These are phyloP conservation scores for Halocynthia roretzi DNA, from an alignment of 23 tunicate genomes.

Conservation along the genomic window DNA sequence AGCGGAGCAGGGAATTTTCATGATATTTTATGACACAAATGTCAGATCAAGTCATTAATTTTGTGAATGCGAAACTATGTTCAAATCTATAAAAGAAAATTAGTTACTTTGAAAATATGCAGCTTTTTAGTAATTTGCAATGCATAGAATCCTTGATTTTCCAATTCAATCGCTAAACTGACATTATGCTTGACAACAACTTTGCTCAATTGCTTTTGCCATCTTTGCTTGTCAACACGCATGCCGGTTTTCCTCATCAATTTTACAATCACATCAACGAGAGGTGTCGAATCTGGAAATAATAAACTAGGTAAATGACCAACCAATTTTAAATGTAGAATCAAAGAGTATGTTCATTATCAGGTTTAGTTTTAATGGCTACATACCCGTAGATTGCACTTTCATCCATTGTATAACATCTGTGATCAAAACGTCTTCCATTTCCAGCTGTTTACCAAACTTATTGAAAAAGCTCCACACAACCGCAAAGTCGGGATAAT, in stretches of 20 bases:
- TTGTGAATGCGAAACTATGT: background rate
- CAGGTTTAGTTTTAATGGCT: too few species aligned
- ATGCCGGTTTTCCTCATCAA: slow-evolving; percentile 30
- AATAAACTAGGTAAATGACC: too few species aligned
- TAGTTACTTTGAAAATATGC: slow-evolving; percentile 9
- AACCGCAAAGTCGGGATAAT: slow-evolving; percentile 28
- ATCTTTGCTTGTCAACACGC: slow-evolving; percentile 28
- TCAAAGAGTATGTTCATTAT: too few species aligned
- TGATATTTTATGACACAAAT: too few species aligned
- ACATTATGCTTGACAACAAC: slow-evolving; percentile 1
- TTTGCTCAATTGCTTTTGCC: slow-evolving; percentile 15
- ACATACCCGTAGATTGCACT: slow-evolving; percentile 2
- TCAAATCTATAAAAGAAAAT: background rate
- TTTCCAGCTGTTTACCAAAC: slow-evolving; percentile 19
- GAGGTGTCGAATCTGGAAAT: too few species aligned
- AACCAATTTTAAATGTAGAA: too few species aligned
- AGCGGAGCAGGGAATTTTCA: too few species aligned
- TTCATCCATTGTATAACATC: slow-evolving; percentile 13
- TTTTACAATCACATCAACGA: slow-evolving; percentile 15
- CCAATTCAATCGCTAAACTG: slow-evolving; percentile 5
- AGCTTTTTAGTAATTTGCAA: background rate
- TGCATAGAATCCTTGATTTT: background rate
- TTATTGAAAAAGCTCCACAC: slow-evolving; percentile 18
- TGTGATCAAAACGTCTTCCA: slow-evolving; percentile 4
- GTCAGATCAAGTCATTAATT: background rate